Conservation (phyloP, 92 coral and sea anemone genomes). For the Anthopleura xanthogrammica region DNA sequence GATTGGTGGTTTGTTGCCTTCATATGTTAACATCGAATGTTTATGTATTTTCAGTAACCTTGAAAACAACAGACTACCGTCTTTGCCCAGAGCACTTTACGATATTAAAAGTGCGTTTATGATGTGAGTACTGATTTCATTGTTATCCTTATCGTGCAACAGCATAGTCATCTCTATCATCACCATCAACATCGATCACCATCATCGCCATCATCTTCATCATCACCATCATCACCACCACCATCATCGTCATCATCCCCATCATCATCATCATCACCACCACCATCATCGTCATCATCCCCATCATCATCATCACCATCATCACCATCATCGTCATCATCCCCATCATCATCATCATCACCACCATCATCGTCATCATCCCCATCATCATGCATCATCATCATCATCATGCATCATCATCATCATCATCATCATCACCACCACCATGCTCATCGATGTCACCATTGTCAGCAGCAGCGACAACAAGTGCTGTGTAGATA, state of each 20-base stretch:
- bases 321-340: background rate
- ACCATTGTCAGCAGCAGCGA: background rate
- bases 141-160: background rate
- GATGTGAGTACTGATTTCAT: conserved; percentile 12
- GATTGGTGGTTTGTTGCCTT: background rate
- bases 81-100: conserved; percentile 25
- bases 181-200: background rate
- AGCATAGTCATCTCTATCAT: background rate
- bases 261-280: background rate
- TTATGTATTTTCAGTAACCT: background rate
- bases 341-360: background rate
- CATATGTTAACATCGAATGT: background rate
- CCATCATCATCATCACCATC: background rate
- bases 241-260: background rate
- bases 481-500: background rate
- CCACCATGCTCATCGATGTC: background rate
- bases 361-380: background rate
- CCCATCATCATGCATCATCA: background rate
- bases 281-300: background rate
- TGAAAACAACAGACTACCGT: conserved; percentile 9
- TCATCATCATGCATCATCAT: background rate
- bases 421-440: background rate
- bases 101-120: background rate
- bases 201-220: background rate
- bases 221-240: background rate